Conservation (phyloP, 2,797 vertebrate species). For the Numenius phaeopus region DNA sequence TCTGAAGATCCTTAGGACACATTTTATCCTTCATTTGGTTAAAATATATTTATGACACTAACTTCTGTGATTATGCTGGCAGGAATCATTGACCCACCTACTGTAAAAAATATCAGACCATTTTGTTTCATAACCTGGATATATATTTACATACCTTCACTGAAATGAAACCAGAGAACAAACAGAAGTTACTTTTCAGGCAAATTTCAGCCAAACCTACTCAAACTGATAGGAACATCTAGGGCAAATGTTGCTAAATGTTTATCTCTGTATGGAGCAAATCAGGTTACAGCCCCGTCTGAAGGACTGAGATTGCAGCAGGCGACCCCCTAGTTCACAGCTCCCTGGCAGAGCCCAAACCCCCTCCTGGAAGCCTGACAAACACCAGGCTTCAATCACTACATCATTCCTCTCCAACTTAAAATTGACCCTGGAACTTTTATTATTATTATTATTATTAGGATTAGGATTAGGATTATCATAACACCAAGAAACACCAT, state of each 20-base stretch:
- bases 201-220: background rate
- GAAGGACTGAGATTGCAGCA: background rate
- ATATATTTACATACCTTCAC: background rate
- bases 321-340: background rate
- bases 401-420: background rate
- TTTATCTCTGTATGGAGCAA: background rate
- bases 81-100: background rate
- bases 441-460: background rate
- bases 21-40: background rate
- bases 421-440: background rate
- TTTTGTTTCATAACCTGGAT: background rate
- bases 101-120: background rate
- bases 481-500: background rate
- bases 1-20: background rate
- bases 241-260: background rate
- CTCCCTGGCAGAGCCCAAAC: background rate
- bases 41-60: background rate
- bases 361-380: background rate
- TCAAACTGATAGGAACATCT: background rate
- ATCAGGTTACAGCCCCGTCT: background rate
- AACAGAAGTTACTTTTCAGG: background rate
- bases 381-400: background rate
- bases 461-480: background rate
- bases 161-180: background rate
- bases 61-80: background rate